These are phyloP conservation scores for Thalassophryne amazonica DNA, from an alignment of 2,797 vertebrate species.

Conservation along the genomic window DNA sequence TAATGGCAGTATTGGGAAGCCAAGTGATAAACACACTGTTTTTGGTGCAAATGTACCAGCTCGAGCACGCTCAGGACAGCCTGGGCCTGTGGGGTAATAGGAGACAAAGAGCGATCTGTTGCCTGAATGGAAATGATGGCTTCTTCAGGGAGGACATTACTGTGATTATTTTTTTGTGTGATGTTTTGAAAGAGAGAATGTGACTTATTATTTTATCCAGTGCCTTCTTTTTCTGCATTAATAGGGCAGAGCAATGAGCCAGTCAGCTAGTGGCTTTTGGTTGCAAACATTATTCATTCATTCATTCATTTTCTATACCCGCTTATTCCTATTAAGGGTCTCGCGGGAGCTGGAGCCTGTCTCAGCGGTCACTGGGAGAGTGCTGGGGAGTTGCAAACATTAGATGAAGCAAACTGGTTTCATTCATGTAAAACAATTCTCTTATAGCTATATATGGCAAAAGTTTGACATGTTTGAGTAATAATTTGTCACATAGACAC, in stretches of 20 bases:
- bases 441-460: too few relatives aligned
- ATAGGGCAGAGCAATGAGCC: slow-evolving; percentile 42
- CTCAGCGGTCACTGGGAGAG: too few relatives aligned
- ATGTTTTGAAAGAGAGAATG: slow-evolving; percentile 56
- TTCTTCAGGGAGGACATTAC: slow-evolving; percentile 60
- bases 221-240: slow-evolving; percentile 42
- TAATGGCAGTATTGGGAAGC: slow-evolving; percentile 65
- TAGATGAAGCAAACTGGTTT: too few relatives aligned
- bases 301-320: too few relatives aligned
- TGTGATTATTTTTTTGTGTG: slow-evolving; percentile 49
- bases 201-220: slow-evolving; percentile 47
- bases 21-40: slow-evolving; percentile 54
- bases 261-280: slow-evolving; percentile 48
- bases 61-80: slow-evolving; percentile 30
- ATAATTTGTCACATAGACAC: too few relatives aligned
- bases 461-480: too few relatives aligned
- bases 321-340: too few relatives aligned
- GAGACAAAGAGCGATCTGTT: slow-evolving; percentile 54
- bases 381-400: too few relatives aligned
- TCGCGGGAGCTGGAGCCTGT: too few relatives aligned
- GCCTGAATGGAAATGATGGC: slow-evolving; percentile 67
- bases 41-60: slow-evolving; percentile 45
- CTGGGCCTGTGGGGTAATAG: slow-evolving; percentile 51
- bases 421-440: too few relatives aligned
- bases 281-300: slow-evolving; percentile 32